Percentiles rank a stretch among this genome's conserved stretches.
phyloP scores from a whole-genome alignment of 2,888 invertebrate genomes.

The Gandaritis pyraliata region DNA sequence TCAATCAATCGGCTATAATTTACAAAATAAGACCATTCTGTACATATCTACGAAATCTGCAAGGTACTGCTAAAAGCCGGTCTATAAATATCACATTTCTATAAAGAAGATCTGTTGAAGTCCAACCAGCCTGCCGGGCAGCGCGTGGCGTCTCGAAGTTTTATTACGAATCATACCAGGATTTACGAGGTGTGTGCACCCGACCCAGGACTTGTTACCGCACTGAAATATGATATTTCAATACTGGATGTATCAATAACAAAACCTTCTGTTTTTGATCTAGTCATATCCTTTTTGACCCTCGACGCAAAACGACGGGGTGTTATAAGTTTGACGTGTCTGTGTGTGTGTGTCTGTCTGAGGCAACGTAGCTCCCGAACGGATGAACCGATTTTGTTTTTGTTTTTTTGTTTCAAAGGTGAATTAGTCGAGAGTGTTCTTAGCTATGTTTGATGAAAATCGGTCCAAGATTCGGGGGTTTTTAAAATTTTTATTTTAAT shows the following conservation, averaged over 20 bases:
- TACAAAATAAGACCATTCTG: neutral
- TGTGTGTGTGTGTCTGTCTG: too few relatives aligned
- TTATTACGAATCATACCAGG: constrained; percentile 62
- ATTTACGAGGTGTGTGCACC: constrained; percentile 62
- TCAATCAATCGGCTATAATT: too few relatives aligned
- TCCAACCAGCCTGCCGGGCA: constrained; percentile 40
- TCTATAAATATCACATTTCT: constrained; percentile 41
- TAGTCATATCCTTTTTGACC: too few relatives aligned
- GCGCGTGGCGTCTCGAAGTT: constrained; percentile 48
- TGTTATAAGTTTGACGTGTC: too few relatives aligned
- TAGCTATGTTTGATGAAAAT: too few relatives aligned
- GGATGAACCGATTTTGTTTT: too few relatives aligned
- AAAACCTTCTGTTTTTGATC: constrained; percentile 11
- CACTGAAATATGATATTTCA: constrained; percentile 54
- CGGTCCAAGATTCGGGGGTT: too few relatives aligned
- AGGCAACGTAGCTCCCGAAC: too few relatives aligned
- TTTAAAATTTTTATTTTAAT: too few relatives aligned
- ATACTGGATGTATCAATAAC: constrained; percentile 42
- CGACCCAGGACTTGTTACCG: constrained; percentile 53
- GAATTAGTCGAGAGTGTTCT: too few relatives aligned
- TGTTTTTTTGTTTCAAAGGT: too few relatives aligned
- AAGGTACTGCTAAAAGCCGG: constrained; percentile 20
- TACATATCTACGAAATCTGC: neutral
- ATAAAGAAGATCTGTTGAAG: constrained; percentile 43
- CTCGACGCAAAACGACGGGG: too few relatives aligned